Evolutionary conservation across 2,797 vertebrate species (phyloP).

Genomic region (Crocodylus rhombifer): DNA sequence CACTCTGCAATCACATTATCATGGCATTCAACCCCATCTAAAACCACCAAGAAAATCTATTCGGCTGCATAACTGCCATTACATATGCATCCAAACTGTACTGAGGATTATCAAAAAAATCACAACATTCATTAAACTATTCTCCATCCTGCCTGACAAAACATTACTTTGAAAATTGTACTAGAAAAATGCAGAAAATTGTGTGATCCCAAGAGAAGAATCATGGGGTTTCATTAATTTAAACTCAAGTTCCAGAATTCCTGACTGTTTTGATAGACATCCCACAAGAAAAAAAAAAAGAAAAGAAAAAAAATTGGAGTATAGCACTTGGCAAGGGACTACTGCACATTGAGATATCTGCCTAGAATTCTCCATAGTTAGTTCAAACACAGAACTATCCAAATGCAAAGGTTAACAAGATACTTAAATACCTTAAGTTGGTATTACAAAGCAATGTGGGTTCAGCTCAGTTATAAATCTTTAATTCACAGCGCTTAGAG

Average conservation of each 20-base stretch:
- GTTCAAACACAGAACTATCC: neutral
- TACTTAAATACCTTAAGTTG: neutral
- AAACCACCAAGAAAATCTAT: neutral
- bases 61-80: neutral
- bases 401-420: neutral
- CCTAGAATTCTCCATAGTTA: neutral
- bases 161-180: neutral
- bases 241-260: neutral
- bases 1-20: neutral
- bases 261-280: neutral
- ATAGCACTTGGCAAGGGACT: neutral
- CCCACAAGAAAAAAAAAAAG: neutral
- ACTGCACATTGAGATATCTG: neutral
- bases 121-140: neutral
- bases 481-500: neutral
- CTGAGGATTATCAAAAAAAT: neutral
- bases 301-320: neutral
- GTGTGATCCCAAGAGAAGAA: neutral
- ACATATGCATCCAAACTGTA: neutral
- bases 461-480: neutral
- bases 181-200: too few species aligned
- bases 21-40: neutral
- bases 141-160: neutral
- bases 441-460: neutral
- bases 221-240: neutral